Evolutionary conservation across 2,113 vertebrate species (phyloP), one percentile per base, ranked within the genome.

Genomic region (Bambusicola thoracicus): DNA sequence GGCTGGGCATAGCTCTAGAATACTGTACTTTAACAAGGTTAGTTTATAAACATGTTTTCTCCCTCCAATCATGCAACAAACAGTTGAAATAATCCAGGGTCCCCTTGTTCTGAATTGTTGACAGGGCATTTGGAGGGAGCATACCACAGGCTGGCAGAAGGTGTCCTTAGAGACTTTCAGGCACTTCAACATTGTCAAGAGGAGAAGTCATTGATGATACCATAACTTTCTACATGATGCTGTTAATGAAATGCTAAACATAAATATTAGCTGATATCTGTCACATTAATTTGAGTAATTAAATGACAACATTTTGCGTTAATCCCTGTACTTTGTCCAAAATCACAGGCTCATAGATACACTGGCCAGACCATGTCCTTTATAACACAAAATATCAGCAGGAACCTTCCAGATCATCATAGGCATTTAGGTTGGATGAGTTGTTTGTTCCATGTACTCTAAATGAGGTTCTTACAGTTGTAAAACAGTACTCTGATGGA

Each of bases 401-500:
- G 17, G 10, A 9, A 56, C 16, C 11, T 61, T 29, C 12, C 9
- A 8, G 2, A 32, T 18, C 18, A 20, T 32, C 18, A 17, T 0
- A 56, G 19, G 5, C 22, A 32, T 34, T 76, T 29, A 56, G 77
- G 44, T 1, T 6, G 0, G 25, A 46, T 0, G 1, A 48, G 7
- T 13, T 66, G 6, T 59, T 87, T 83, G 5, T 43, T 29, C 15
- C 16, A 19, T 4, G 6, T 25, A 3, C 29, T 36, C 11, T 19
- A 69, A 43, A 10, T 6, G 17, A 81, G 11, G 11, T 6, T 18
- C 4, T 55, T 41, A 61, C n/a, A 66, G 58, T 34, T 13, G 24
- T 51, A 66, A 59, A 20, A 17, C 10, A 30, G 19, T 41, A 2
- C 9, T 63, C 11, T 41, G 29, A 48, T 10, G 32, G 19, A 66